These are phyloP conservation scores for Muraenolepis orangiensis DNA, from an alignment of 2,797 vertebrate genomes.

Conservation along the genomic window DNA sequence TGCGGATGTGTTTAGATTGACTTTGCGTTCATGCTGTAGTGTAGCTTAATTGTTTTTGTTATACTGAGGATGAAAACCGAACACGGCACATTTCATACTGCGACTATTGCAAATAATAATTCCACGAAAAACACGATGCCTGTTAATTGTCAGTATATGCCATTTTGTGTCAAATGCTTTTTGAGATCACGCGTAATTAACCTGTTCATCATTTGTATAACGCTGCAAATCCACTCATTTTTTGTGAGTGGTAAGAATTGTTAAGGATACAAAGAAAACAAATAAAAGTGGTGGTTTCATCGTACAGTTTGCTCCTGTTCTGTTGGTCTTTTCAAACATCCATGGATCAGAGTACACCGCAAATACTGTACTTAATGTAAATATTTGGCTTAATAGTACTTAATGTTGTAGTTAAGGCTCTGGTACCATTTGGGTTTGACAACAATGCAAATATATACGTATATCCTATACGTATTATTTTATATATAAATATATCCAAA, in stretches of 20 bases:
- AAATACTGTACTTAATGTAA: too few species aligned
- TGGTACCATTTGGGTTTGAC: too few species aligned
- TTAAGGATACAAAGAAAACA: neutral
- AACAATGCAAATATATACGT: neutral
- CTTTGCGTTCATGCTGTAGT: conserved; percentile 18
- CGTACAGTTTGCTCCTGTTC: neutral
- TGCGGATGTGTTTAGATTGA: neutral
- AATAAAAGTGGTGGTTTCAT: neutral
- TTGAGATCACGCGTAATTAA: neutral
- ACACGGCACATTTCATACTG: conserved; percentile 1
- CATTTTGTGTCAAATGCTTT: conserved; percentile 1
- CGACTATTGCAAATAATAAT: conserved; percentile 20
- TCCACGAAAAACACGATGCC: neutral
- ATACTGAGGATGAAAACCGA: conserved; percentile 11
- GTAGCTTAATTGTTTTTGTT: conserved; percentile 24
- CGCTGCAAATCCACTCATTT: neutral
- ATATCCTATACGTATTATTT: too few species aligned
- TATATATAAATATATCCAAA: too few species aligned
- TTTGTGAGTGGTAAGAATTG: neutral
- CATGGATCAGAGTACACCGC: neutral
- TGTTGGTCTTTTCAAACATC: neutral
- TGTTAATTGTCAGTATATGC: neutral
- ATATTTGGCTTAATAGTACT: too few species aligned
- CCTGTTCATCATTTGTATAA: neutral
- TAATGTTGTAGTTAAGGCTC: too few species aligned